Evolutionary conservation across 2,797 vertebrate species (phyloP).

Genomic region (Hyperoplus lanceolatus): DNA sequence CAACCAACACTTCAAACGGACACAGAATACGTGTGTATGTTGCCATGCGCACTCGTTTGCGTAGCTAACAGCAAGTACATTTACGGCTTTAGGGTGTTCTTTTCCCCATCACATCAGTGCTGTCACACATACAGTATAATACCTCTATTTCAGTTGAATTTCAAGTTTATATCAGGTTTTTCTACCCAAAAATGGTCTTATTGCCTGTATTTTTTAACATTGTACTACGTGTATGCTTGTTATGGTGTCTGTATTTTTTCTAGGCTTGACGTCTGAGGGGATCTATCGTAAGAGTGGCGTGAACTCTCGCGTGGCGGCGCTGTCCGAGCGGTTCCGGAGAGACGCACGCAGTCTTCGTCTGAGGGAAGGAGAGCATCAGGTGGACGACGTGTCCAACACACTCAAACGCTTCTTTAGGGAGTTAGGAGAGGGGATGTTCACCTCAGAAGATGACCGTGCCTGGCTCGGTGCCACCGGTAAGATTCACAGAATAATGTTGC

Average conservation of each 20-base stretch:
- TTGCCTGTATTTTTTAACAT: neutral
- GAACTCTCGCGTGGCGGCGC: slow-evolving; percentile 90
- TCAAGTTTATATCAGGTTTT: neutral
- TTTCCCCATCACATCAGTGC: no score
- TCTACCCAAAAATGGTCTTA: neutral
- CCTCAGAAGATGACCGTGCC: slow-evolving; percentile 62
- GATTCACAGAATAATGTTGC: neutral
- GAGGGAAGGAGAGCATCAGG: slow-evolving; percentile 92
- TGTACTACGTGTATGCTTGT: neutral
- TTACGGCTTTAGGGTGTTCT: no score
- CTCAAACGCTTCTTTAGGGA: slow-evolving; percentile 97
- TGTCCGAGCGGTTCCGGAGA: slow-evolving; percentile 88
- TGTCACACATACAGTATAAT: neutral
- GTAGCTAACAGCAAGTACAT: no score
- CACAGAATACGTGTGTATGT: no score
- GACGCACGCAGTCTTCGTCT: slow-evolving; percentile 91
- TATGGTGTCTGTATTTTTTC: neutral
- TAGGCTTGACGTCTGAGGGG: slow-evolving; percentile 93
- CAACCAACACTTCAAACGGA: no score
- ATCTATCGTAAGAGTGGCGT: slow-evolving; percentile 97
- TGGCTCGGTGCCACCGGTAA: slow-evolving; percentile 90
- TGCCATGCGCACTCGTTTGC: no score
- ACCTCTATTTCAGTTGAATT: neutral
- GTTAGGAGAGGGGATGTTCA: slow-evolving; percentile 91
- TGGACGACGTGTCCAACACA: slow-evolving; percentile 94